Base-by-base conservation (phyloP, 1,140 invertebrate genomes). In the Drosophila parvula region DNA sequence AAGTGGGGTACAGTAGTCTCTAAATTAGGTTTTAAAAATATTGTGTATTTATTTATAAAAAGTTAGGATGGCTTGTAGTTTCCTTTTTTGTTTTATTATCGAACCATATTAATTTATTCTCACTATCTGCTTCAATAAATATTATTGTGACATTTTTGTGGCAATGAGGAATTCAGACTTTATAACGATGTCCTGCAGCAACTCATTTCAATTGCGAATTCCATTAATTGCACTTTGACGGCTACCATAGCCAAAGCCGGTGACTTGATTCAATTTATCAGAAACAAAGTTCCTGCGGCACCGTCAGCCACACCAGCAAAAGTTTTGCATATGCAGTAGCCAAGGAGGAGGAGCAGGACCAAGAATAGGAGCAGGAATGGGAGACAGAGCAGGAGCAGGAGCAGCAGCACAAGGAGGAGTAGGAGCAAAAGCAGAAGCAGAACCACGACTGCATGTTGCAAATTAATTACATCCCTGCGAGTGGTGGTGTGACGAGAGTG, bases 181-280 rank as follows among this genome's bases (percentile, higher is more conserved):
- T 22, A 69, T 55, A 28, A 14, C 10, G 53, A 10, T 18, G 16
- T 36, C 43, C 38, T 40, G 68, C 28, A 34, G 38, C 38, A 57
- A 22, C 38, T 45, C 50, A 79, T 79, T 86, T 88, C 70, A 53
- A 65, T 71, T 76, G 70, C 62, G 64, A 61, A 81, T 82, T 88
- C 59, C 53, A 68, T 56, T 60, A 86, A 73, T 76, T 82, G 70
- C 75, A 65, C 79, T 57, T 85, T 74, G 69, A 64, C 57, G 48
- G 48, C n/a, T 14, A 5, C 65, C 45, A 27, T 4, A 36, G 9
- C 12, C 32, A 59, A 22, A 50, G 36, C 36, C 53, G 48, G 59
- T 56, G 69, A 65, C 63, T 77, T 74, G 68, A 84, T 81, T 81
- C 43, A 85, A 85, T 84, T 83, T 77, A 64, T 61, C 60, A 68